Percentiles rank a stretch among this genome's conserved stretches.
Evolutionary conservation across 2,888 invertebrate genomes (phyloP).

Genomic region (Julus scandinavius): DNA sequence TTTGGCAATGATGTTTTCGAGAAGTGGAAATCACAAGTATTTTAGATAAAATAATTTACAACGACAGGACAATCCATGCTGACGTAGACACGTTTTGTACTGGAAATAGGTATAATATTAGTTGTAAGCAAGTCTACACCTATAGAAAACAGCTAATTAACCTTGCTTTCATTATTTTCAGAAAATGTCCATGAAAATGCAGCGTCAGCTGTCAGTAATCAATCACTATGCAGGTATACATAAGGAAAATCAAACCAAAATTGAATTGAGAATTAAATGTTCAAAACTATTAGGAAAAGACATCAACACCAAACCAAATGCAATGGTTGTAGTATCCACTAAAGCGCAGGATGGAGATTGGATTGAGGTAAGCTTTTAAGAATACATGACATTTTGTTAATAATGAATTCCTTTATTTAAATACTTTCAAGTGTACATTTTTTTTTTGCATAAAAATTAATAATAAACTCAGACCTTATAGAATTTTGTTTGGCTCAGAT

Average conservation of each 20-base stretch:
- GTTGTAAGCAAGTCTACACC: not conserved
- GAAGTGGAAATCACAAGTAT: not conserved
- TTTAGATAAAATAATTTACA: not conserved
- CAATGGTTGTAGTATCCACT: not conserved
- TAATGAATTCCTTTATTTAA: not conserved
- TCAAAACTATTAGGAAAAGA: conserved; percentile 1
- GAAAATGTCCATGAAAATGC: not conserved
- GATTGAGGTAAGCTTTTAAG: conserved; percentile 33
- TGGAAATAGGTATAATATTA: not conserved
- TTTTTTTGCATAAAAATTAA: too few species aligned
- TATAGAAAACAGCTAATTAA: not conserved
- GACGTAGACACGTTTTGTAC: not conserved
- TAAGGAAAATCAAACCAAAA: not conserved
- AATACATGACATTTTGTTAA: not conserved
- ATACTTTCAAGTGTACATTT: too few species aligned
- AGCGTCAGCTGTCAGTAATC: not conserved
- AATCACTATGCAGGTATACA: not conserved
- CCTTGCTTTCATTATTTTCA: not conserved
- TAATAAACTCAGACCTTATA: too few species aligned
- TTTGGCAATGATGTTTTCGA: not conserved
- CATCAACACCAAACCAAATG: conserved; percentile 28
- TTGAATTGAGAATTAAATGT: conserved; percentile 29
- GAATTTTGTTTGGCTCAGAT: too few species aligned
- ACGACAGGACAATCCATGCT: not conserved
- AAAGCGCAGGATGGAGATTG: not conserved